phyloP scores from a whole-genome alignment of 2,797 vertebrate genomes.

The Salarias fasciatus region DNA sequence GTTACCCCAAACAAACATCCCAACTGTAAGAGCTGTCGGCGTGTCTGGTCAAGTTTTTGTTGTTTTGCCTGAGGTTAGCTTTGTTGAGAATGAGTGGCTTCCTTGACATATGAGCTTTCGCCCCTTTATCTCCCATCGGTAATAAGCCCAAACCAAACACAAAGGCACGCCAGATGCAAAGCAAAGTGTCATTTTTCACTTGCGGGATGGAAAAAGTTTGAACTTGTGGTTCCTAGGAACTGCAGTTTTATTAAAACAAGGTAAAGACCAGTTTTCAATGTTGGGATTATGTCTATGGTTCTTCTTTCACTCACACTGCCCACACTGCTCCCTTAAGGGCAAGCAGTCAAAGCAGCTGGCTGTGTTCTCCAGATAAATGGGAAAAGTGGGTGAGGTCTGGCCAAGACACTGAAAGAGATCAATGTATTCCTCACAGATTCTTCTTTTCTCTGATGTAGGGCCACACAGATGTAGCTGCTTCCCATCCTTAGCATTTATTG shows the following conservation, averaged over 20 bases:
- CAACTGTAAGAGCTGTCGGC: conserved; percentile 60
- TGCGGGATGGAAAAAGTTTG: conserved; percentile 28
- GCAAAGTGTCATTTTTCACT: conserved; percentile 62
- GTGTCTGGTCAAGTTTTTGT: conserved; percentile 64
- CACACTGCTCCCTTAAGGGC: conserved; percentile 31
- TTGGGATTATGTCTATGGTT: conserved; percentile 8
- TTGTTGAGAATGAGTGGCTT: conserved; percentile 46
- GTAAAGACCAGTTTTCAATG: conserved; percentile 21
- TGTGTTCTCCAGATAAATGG: conserved; percentile 48
- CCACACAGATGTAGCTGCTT: conserved; percentile 33
- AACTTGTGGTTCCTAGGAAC: not conserved
- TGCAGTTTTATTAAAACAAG: conserved; percentile 9
- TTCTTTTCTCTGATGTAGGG: conserved; percentile 34
- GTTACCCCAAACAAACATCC: conserved; percentile 73
- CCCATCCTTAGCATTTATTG: not conserved
- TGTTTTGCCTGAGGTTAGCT: conserved; percentile 49
- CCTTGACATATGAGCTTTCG: conserved; percentile 60
- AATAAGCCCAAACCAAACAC: conserved; percentile 74
- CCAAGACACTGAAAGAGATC: conserved; percentile 44
- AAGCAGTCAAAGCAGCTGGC: conserved; percentile 53
- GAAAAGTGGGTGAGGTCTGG: conserved; percentile 44
- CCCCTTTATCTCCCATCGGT: conserved; percentile 60
- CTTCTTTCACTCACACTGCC: conserved; percentile 20
- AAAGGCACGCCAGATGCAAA: conserved; percentile 54
- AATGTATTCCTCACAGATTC: conserved; percentile 43